These are phyloP conservation scores for Bombyx huttoni DNA, from an alignment of 2,888 invertebrate genomes.

Conservation along the genomic window DNA sequence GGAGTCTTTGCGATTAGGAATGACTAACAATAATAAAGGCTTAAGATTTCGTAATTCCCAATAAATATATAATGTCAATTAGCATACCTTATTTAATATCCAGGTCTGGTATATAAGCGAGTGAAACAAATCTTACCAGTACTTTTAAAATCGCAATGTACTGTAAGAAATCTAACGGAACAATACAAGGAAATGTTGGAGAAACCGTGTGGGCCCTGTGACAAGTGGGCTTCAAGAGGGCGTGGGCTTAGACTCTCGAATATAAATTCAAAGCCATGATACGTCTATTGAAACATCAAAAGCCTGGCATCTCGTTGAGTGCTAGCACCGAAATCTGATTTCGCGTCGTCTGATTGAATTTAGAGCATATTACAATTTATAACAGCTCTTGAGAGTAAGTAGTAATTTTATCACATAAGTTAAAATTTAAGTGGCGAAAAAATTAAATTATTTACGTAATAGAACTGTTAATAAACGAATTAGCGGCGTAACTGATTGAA, in stretches of 20 bases:
- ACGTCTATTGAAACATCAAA: neutral
- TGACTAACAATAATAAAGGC: too few species aligned
- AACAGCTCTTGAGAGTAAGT: neutral
- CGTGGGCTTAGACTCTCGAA: constrained; percentile 28
- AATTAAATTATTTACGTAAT: too few species aligned
- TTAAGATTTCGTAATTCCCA: too few species aligned
- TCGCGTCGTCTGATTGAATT: neutral
- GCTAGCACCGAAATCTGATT: neutral
- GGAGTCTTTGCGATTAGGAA: too few species aligned
- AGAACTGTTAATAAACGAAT: too few species aligned
- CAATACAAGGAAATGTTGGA: neutral
- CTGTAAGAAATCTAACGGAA: neutral
- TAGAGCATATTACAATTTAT: neutral
- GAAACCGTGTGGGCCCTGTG: constrained; percentile 20
- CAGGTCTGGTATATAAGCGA: too few species aligned
- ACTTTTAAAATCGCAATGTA: too few species aligned
- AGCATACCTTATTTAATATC: too few species aligned
- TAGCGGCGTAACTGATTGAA: neutral
- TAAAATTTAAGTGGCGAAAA: too few species aligned
- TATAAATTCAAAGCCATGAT: constrained; percentile 18
- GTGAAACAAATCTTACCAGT: too few species aligned
- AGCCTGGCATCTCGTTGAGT: neutral
- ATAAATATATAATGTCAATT: too few species aligned
- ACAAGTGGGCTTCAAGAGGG: constrained; percentile 23
- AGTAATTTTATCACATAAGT: too few species aligned